Conservation (phyloP, 92 coral and sea anemone genomes). For the Porites lobata region DNA sequence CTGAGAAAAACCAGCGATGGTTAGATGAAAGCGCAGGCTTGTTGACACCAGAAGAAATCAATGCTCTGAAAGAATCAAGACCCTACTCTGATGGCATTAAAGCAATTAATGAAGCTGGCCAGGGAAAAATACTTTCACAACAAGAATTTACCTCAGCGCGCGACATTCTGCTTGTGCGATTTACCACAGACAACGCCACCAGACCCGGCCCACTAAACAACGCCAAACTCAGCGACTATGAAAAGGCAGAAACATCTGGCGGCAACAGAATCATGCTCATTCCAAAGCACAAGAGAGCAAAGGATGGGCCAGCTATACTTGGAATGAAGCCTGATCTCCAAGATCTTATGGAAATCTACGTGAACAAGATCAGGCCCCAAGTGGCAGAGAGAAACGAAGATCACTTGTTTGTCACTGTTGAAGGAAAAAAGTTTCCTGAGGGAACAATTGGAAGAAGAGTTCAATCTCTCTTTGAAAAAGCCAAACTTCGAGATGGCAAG, state of each 20-base stretch:
- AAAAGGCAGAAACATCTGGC: background rate
- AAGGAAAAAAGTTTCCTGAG: background rate
- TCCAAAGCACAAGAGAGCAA: conserved; percentile 1
- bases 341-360: background rate
- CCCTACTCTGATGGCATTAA: background rate
- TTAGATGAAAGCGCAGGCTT: background rate
- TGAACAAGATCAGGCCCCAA: background rate
- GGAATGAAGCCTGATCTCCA: background rate
- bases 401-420: background rate
- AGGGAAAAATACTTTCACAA: background rate
- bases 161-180: background rate
- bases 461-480: background rate
- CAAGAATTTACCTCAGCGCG: background rate
- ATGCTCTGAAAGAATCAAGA: background rate
- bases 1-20: background rate
- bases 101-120: background rate
- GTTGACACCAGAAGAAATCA: background rate
- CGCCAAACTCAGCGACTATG: background rate
- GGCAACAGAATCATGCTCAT: background rate
- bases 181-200: background rate
- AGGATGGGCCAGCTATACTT: conserved; percentile 27
- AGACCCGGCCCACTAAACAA: conserved; percentile 15
- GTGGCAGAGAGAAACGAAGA: background rate
- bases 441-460: conserved; percentile 3
- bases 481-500: background rate